Percentiles rank a stretch among this genome's conserved stretches.
Conservation (phyloP, 2,888 invertebrate species). For the Drepanosiphum platanoidis region DNA sequence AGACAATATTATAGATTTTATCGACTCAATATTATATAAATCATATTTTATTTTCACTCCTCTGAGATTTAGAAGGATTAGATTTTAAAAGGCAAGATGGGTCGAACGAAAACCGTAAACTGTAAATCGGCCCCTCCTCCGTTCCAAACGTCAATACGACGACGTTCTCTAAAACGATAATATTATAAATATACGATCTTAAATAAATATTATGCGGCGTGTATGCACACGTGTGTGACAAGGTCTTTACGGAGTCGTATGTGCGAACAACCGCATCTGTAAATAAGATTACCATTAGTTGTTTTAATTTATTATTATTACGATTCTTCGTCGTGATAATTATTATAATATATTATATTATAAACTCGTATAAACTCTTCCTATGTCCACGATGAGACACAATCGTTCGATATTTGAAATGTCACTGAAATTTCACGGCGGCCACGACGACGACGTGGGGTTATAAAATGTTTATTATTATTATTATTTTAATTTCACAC, state of each 20-base stretch:
- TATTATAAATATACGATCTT: no score
- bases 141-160: not conserved
- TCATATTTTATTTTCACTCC: no score
- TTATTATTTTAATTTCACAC: not conserved
- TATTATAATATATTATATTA: not conserved
- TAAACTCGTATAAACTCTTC: no score
- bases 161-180: not conserved
- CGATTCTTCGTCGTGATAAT: not conserved
- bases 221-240: not conserved
- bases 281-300: not conserved
- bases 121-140: not conserved
- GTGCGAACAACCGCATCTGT: not conserved
- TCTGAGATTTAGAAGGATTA: no score
- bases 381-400: not conserved
- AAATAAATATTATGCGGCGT: no score
- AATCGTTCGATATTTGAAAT: not conserved
- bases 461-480: not conserved
- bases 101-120: no score
- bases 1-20: no score
- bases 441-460: no score
- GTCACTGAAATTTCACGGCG: not conserved
- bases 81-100: no score
- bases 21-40: no score
- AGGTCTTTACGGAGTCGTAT: not conserved
- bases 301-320: not conserved